These are phyloP conservation scores for Dicaeum eximium DNA, from an alignment of 2,113 vertebrate genomes.

Conservation along the genomic window DNA sequence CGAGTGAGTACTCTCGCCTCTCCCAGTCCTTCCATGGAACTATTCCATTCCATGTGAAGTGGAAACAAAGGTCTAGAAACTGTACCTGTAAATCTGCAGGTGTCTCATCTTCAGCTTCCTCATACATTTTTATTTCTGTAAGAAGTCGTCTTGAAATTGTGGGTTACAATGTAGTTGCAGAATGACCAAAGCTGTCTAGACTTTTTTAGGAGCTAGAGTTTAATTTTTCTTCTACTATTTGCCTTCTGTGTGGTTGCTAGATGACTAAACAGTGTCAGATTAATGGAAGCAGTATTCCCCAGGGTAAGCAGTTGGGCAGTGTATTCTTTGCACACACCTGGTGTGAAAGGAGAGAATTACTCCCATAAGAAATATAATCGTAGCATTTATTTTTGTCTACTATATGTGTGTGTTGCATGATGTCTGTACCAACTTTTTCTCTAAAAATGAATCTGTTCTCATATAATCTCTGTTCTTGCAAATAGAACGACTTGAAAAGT, in stretches of 20 bases:
- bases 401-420: neutral
- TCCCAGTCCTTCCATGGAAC: neutral
- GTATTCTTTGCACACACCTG: neutral
- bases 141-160: neutral
- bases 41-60: neutral
- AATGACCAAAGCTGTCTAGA: neutral
- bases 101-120: neutral
- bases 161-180: neutral
- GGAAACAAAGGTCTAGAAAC: neutral
- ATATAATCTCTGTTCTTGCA: neutral
- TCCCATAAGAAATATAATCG: neutral
- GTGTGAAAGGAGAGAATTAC: neutral
- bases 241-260: neutral
- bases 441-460: neutral
- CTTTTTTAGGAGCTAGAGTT: neutral
- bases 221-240: neutral
- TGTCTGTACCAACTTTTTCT: neutral
- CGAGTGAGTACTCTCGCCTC: neutral
- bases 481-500: neutral
- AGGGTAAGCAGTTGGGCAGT: neutral
- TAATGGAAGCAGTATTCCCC: neutral
- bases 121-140: neutral
- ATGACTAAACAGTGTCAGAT: neutral
- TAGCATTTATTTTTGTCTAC: neutral
- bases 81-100: neutral